These are phyloP conservation scores for Tangara arthus DNA, from an alignment of 2,797 vertebrate genomes.

Conservation along the genomic window DNA sequence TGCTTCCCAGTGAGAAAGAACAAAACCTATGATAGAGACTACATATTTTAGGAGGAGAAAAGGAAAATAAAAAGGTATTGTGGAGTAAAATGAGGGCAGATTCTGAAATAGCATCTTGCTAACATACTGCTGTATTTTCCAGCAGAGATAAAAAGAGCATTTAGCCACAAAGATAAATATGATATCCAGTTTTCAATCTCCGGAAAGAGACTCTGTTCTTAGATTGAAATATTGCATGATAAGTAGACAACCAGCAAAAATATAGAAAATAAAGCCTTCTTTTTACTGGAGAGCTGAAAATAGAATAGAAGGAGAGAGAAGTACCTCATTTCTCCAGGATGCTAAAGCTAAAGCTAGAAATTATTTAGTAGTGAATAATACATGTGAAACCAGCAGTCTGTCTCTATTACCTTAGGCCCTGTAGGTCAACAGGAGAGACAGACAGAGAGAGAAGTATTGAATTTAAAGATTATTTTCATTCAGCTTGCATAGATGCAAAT, in stretches of 20 bases:
- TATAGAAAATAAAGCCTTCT: neutral
- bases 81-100: neutral
- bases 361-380: neutral
- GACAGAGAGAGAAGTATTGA: neutral
- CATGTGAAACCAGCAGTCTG: neutral
- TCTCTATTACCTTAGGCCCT: neutral
- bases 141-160: neutral
- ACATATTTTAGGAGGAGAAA: neutral
- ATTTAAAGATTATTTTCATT: neutral
- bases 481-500: neutral
- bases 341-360: neutral
- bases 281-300: neutral
- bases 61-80: fast-evolving
- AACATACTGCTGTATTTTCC: neutral
- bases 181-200: neutral
- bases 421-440: neutral
- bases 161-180: neutral
- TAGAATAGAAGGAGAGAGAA: neutral
- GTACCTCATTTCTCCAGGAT: neutral
- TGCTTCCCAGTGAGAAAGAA: neutral
- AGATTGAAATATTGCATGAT: neutral
- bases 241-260: neutral
- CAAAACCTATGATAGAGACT: neutral
- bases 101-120: neutral
- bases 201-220: neutral